Percentiles rank a stretch among this genome's conserved stretches.
These are phyloP conservation scores for Mylabris sibirica DNA, from an alignment of 2,888 invertebrate species.

Conservation along the genomic window DNA sequence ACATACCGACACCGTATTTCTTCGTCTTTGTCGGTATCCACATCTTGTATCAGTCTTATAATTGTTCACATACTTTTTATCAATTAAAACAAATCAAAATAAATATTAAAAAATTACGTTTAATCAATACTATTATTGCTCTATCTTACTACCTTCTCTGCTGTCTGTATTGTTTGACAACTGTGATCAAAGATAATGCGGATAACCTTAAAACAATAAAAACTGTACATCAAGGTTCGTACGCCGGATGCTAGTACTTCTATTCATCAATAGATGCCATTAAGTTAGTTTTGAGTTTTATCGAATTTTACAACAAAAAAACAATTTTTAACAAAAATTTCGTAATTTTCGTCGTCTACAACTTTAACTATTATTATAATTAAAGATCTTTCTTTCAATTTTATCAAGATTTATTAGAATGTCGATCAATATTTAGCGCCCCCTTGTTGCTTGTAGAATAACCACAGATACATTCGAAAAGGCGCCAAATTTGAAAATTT, in stretches of 20 bases:
- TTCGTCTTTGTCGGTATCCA: conserved; percentile 78
- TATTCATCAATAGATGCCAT: neutral
- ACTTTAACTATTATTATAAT: no score
- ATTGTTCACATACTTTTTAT: conserved; percentile 47
- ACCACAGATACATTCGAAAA: no score
- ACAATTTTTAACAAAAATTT: no score
- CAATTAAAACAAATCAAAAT: conserved; percentile 6
- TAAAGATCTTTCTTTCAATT: no score
- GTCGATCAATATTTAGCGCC: no score
- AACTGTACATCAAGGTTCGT: neutral
- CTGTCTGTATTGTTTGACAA: conserved; percentile 30
- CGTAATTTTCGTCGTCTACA: no score
- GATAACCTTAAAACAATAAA: neutral
- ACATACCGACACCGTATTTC: conserved; percentile 80
- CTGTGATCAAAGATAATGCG: conserved; percentile 1
- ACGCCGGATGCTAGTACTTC: neutral
- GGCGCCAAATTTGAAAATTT: neutral
- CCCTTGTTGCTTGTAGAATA: no score
- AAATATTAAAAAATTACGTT: conserved; percentile 45
- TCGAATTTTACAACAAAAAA: no score
- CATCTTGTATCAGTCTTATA: conserved; percentile 62
- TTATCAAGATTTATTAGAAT: no score
- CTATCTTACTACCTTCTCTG: conserved; percentile 54
- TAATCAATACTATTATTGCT: conserved; percentile 57
- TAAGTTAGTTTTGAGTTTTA: no score